These are phyloP conservation scores for Carabus problematicus DNA, from an alignment of 2,888 invertebrate genomes.

Conservation along the genomic window DNA sequence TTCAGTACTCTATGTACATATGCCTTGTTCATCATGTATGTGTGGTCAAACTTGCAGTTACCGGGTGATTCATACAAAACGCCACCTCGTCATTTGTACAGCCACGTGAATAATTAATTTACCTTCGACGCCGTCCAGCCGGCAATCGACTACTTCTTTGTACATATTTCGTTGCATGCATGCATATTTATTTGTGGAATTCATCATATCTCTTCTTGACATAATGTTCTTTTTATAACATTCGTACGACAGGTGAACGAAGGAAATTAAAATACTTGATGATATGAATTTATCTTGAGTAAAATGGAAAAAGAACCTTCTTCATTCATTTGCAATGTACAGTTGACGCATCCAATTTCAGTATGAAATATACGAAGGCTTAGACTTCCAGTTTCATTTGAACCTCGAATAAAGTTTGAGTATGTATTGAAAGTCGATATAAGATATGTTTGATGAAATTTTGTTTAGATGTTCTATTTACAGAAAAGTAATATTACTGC, in stretches of 20 bases:
- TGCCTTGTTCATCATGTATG: neutral
- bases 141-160: slow-evolving; percentile 1
- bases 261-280: slow-evolving; percentile 24
- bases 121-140: slow-evolving; percentile 23
- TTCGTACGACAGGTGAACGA: neutral
- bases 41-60: neutral
- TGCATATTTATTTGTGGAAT: too few relatives aligned
- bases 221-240: neutral
- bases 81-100: slow-evolving; percentile 19
- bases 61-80: slow-evolving; percentile 28
- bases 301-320: neutral
- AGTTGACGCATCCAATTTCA: slow-evolving; percentile 25
- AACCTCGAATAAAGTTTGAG: neutral
- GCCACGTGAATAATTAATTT: slow-evolving; percentile 31
- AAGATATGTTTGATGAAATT: neutral
- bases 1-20: neutral
- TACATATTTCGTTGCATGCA: too few relatives aligned
- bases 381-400: slow-evolving; percentile 15
- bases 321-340: slow-evolving; percentile 21
- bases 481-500: too few relatives aligned
- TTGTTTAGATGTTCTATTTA: neutral
- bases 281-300: slow-evolving; percentile 12
- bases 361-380: slow-evolving; percentile 11
- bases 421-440: neutral
- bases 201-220: neutral